Base-by-base conservation (phyloP, 2,113 vertebrate species). In the Pipra filicauda region DNA sequence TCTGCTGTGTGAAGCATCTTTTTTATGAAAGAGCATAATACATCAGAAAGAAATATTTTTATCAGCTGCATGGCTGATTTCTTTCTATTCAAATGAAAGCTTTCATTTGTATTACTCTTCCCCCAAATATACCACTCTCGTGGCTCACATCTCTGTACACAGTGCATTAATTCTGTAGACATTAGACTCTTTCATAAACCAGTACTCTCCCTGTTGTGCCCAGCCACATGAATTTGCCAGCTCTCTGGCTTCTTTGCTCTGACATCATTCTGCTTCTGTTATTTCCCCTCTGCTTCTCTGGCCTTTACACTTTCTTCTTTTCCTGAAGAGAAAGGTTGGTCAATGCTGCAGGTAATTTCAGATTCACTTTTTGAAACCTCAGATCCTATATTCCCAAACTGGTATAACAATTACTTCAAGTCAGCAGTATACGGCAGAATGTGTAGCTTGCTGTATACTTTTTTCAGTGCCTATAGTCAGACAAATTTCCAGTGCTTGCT, bases 31-130 rank as follows among this genome's bases (percentile, higher is more conserved):
- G 55, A 84, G 67, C 55, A 95, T 96, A 88, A 91, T 96, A 91
- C 64, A 96, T 96, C 85, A 96, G 78, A 96, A 91, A 83, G 74
- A 94, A 87, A 67, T 88, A 92, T 85, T 96, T 83, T 51, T 93
- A 15, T 73, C 79, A 67, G 48, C 26, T 79, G 14, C 73, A 57
- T 66, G 33, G 15, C 10, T 8, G 6, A 28, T 58, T 94, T 70
- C 89, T 84, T 43, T 76, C 12, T 81, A 58, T 84, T 90, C 39
- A 51, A 81, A 92, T 23, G 51, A 71, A 95, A 76, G 35, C 21
- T 90, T 95, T 88, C 58, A 61, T 76, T 94, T 70, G 14, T 82
- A 55, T 57, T 88, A 48, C 59, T 80, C 6, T 3, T 70, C 28
- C 5, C 19, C 11, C 35, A 70, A 22, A 89, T 31, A 59, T 2